Evolutionary conservation across 2,797 vertebrate genomes (phyloP).

Genomic region (Mormyrus proboscirostris): DNA sequence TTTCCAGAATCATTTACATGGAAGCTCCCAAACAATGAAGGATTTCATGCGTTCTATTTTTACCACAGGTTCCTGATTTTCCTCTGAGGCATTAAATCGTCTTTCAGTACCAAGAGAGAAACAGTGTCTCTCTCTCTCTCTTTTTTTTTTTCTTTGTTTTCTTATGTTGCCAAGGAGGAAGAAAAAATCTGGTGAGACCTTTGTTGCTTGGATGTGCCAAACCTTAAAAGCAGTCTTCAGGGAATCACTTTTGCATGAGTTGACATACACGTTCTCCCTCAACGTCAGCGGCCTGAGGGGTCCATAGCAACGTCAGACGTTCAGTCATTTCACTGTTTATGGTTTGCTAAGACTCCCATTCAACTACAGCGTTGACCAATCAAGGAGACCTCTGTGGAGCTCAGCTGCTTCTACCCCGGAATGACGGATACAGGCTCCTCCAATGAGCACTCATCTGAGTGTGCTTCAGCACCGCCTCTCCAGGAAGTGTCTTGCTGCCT

Average conservation of each 20-base stretch:
- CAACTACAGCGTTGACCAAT: constrained; percentile 19
- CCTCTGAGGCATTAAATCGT: constrained; percentile 14
- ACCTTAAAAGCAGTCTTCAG: constrained; percentile 57
- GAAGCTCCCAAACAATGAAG: background rate
- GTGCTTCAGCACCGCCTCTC: constrained; percentile 2
- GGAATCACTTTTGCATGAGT: constrained; percentile 50
- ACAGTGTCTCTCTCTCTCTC: constrained; percentile 28
- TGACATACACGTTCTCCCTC: constrained; percentile 5
- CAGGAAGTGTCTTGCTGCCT: constrained; percentile 22
- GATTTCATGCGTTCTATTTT: background rate
- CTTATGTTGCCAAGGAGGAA: constrained; percentile 24
- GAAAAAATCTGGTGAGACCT: background rate
- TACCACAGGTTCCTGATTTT: constrained; percentile 37
- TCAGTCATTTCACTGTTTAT: background rate
- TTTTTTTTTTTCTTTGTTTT: background rate
- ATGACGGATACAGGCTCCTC: background rate
- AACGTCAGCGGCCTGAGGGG: background rate
- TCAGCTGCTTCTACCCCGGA: background rate
- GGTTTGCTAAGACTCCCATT: background rate
- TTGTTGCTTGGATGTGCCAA: constrained; percentile 53
- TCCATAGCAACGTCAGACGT: background rate
- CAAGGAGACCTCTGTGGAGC: constrained; percentile 4
- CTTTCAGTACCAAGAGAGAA: constrained; percentile 21
- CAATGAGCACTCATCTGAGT: background rate
- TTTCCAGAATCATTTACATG: background rate